Conservation (phyloP, 2,888 invertebrate genomes). For the Caenorhabditis virilis region DNA sequence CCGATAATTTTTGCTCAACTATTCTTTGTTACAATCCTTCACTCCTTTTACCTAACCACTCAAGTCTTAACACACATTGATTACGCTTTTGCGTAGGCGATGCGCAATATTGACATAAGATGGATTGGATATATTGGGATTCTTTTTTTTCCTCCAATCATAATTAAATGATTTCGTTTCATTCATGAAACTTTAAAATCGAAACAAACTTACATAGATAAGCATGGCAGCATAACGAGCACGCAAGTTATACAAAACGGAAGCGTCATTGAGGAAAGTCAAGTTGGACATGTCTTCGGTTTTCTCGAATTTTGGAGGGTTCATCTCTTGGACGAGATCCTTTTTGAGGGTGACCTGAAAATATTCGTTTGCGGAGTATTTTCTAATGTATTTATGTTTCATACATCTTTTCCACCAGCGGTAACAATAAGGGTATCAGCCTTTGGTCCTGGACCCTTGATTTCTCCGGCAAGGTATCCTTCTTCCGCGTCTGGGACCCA, state of each 20-base stretch:
- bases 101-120: too few relatives aligned
- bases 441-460: conserved; percentile 86
- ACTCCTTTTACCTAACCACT: too few relatives aligned
- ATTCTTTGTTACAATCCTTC: too few relatives aligned
- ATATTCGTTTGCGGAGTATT: neutral
- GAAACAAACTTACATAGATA: conserved; percentile 71
- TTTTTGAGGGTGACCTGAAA: conserved; percentile 80
- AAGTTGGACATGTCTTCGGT: conserved; percentile 77
- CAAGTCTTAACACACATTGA: too few relatives aligned
- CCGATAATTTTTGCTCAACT: neutral
- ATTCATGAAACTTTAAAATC: too few relatives aligned
- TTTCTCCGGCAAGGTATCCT: conserved; percentile 93
- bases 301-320: conserved; percentile 99
- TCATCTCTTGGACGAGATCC: conserved; percentile 90
- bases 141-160: too few relatives aligned
- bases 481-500: conserved; percentile 63
- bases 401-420: conserved; percentile 71
- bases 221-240: conserved; percentile 95
- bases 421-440: conserved; percentile 90
- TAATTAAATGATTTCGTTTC: too few relatives aligned
- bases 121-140: too few relatives aligned
- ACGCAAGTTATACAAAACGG: conserved; percentile 96
- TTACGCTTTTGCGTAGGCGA: too few relatives aligned
- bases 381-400: neutral
- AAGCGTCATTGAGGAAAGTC: conserved; percentile 98